phyloP scores from a whole-genome alignment of 2,797 vertebrate species.

The Philypnodon macrostomus region DNA sequence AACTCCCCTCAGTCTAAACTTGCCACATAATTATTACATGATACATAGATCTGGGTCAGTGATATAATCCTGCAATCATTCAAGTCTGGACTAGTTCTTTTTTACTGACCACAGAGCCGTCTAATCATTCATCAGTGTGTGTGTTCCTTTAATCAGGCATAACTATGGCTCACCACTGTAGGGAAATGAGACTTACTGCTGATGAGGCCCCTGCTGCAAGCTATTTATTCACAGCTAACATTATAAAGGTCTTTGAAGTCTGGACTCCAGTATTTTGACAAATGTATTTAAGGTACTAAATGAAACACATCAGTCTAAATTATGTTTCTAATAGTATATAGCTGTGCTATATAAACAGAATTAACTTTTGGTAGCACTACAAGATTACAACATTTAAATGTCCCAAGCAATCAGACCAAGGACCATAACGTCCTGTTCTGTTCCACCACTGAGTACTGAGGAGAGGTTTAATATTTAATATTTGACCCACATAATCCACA shows the following conservation, averaged over 20 bases:
- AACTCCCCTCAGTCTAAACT: conserved; percentile 14
- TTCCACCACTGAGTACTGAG: no score
- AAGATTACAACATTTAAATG: no score
- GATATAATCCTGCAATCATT: conserved; percentile 34
- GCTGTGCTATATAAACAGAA: no score
- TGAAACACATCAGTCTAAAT: neutral
- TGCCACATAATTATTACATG: conserved; percentile 26
- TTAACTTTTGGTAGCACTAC: no score
- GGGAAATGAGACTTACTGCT: conserved; percentile 32
- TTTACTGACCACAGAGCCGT: conserved; percentile 15
- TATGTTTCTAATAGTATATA: neutral
- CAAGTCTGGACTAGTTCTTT: conserved; percentile 23
- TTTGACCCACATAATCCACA: no score
- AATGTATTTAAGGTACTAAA: neutral
- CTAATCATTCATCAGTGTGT: conserved; percentile 53
- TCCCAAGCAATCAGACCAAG: no score
- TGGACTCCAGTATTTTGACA: no score
- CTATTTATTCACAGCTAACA: conserved; percentile 30
- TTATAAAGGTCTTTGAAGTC: conserved; percentile 3
- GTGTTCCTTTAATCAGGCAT: conserved; percentile 43
- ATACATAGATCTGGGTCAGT: conserved; percentile 32
- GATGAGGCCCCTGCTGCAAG: conserved; percentile 34
- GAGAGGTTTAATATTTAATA: no score
- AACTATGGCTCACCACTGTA: conserved; percentile 12
- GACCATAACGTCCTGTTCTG: no score